Conservation (phyloP, 2,888 invertebrate species). For the Lepidonotus clava region DNA sequence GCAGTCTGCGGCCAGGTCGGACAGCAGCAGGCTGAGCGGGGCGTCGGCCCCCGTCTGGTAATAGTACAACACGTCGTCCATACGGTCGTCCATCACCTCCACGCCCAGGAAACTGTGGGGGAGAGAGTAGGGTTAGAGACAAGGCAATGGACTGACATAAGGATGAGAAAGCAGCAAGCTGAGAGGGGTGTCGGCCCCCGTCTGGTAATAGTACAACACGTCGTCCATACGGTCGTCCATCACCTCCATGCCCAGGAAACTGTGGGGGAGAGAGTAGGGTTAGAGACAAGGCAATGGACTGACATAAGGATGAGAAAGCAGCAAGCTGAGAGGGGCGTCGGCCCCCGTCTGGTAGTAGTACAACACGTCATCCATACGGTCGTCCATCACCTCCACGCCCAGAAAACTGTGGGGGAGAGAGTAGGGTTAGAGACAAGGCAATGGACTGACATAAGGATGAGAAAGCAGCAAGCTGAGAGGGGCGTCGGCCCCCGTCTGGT, state of each 20-base stretch:
- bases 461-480: conserved; percentile 71
- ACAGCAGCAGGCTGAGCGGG: conserved; percentile 71
- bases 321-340: conserved; percentile 72
- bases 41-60: conserved; percentile 73
- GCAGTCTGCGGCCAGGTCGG: conserved; percentile 64
- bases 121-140: too few relatives aligned
- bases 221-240: conserved; percentile 62
- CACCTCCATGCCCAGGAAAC: conserved; percentile 69
- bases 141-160: too few relatives aligned
- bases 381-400: conserved; percentile 67
- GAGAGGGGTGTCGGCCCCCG: conserved; percentile 74
- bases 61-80: conserved; percentile 65
- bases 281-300: too few relatives aligned
- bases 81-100: conserved; percentile 65
- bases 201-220: conserved; percentile 69
- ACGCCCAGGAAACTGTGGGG: conserved; percentile 70
- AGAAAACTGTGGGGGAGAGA: too few relatives aligned
- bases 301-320: too few relatives aligned
- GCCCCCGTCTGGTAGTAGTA: conserved; percentile 73
- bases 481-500: conserved; percentile 72
- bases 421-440: too few relatives aligned
- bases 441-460: too few relatives aligned
- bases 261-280: too few relatives aligned
- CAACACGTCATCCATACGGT: conserved; percentile 62
- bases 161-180: conserved; percentile 67